phyloP scores from a whole-genome alignment of 2,888 invertebrate species.

The Stenichneumon culpator region DNA sequence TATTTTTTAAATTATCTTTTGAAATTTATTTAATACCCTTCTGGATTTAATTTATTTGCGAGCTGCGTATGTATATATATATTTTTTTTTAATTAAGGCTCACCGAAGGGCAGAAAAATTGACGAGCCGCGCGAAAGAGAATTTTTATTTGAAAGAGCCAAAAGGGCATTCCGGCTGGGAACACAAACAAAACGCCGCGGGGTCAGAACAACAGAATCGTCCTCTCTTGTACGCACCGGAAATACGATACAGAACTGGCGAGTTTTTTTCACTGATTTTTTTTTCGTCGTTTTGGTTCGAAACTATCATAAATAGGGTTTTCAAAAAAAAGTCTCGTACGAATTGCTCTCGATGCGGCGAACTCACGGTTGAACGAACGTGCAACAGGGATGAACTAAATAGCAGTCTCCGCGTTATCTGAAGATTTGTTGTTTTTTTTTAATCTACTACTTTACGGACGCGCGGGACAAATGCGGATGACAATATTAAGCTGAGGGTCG shows the following conservation, averaged over 20 bases:
- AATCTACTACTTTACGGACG: background rate
- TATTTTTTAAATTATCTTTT: background rate
- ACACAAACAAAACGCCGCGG: background rate
- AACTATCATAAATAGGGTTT: too few relatives aligned
- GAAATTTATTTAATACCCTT: background rate
- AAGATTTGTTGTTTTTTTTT: background rate
- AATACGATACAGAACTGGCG: background rate
- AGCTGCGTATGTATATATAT: background rate
- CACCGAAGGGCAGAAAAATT: background rate
- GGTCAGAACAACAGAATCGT: background rate
- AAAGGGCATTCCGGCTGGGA: background rate
- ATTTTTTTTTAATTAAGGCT: background rate
- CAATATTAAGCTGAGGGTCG: conserved; percentile 23
- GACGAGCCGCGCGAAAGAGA: background rate
- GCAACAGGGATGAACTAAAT: background rate
- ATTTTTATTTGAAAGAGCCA: background rate
- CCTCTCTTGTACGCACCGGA: background rate
- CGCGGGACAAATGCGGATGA: background rate
- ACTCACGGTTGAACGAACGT: background rate
- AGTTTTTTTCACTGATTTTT: background rate
- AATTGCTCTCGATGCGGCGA: background rate
- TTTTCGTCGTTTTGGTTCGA: too few relatives aligned
- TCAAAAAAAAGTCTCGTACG: too few relatives aligned
- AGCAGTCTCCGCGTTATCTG: conserved; percentile 11
- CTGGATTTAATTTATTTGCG: background rate